phyloP scores from a whole-genome alignment of 2,888 invertebrate genomes.

The Endotricha flammealis region DNA sequence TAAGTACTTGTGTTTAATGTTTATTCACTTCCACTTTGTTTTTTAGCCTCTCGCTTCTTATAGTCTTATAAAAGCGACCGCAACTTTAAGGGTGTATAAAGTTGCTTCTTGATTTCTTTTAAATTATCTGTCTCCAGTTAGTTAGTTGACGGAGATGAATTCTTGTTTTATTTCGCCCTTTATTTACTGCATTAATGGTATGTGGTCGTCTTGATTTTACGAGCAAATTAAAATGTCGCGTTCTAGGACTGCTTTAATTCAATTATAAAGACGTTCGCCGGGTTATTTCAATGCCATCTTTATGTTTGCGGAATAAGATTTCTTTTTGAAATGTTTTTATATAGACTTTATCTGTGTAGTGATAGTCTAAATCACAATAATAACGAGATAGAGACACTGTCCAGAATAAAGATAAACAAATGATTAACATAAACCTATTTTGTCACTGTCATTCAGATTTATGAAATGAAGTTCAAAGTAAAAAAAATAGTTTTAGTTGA shows the following conservation, averaged over 20 bases:
- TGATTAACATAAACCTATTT: too few species aligned
- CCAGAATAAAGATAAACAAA: too few species aligned
- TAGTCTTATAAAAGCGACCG: constrained; percentile 39
- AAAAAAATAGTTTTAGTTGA: too few species aligned
- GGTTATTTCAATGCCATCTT: too few species aligned
- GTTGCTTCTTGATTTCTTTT: constrained; percentile 43
- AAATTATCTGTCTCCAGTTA: constrained; percentile 26
- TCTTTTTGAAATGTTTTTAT: too few species aligned
- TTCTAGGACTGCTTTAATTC: constrained; percentile 12
- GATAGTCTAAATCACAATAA: too few species aligned
- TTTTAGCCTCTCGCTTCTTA: constrained; percentile 48
- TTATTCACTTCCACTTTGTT: constrained; percentile 67
- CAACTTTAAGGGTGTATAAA: constrained; percentile 34
- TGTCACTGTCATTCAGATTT: too few species aligned
- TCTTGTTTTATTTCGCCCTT: constrained; percentile 23
- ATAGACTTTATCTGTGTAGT: too few species aligned
- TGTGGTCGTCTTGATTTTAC: constrained; percentile 20
- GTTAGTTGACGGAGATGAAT: constrained; percentile 6
- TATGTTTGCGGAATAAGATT: too few species aligned
- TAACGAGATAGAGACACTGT: too few species aligned
- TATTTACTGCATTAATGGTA: constrained; percentile 22
- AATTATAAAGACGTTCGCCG: too few species aligned
- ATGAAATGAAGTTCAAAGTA: too few species aligned
- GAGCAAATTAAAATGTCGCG: constrained; percentile 16
- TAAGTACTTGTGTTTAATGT: constrained; percentile 67